Evolutionary conservation across 2,113 vertebrate species (phyloP).

Genomic region (Speoplatyrhinus poulsoni): DNA sequence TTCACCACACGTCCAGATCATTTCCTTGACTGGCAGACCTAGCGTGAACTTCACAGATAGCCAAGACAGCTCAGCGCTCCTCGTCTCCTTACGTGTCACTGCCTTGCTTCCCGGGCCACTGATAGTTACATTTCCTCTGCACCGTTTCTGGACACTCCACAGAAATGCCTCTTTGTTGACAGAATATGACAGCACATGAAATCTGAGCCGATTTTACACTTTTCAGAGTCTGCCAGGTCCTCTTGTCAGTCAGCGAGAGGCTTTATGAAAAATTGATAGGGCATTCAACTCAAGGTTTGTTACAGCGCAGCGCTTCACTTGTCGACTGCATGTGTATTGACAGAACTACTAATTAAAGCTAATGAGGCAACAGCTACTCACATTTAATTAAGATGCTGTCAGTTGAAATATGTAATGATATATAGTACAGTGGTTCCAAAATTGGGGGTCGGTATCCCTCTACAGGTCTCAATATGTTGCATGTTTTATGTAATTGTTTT

Average conservation of each 20-base stretch:
- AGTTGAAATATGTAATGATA: conserved; percentile 2
- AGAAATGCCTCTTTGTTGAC: conserved; percentile 23
- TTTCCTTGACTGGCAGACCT: conserved; percentile 23
- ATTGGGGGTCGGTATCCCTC: too few relatives aligned
- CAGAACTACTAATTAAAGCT: background rate
- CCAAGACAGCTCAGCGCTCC: conserved; percentile 22
- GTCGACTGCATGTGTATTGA: background rate
- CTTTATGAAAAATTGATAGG: conserved; percentile 1
- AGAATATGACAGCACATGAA: conserved; percentile 22
- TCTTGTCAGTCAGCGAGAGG: conserved; percentile 16
- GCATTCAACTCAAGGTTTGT: conserved; percentile 11
- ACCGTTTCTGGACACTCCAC: conserved; percentile 25
- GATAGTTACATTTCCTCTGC: conserved; percentile 25
- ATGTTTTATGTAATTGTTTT: too few relatives aligned
- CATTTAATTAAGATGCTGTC: background rate
- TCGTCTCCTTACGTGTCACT: conserved; percentile 29
- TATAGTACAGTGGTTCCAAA: background rate
- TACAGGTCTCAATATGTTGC: background rate
- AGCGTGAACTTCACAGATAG: conserved; percentile 20
- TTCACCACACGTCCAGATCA: conserved; percentile 12
- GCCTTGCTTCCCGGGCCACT: conserved; percentile 25
- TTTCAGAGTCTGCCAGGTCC: conserved; percentile 24
- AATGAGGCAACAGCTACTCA: background rate
- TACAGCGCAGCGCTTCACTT: background rate
- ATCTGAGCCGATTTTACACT: conserved; percentile 19